These are phyloP conservation scores for Capra hircus DNA, from an alignment of 2,113 vertebrate genomes.

Conservation along the genomic window DNA sequence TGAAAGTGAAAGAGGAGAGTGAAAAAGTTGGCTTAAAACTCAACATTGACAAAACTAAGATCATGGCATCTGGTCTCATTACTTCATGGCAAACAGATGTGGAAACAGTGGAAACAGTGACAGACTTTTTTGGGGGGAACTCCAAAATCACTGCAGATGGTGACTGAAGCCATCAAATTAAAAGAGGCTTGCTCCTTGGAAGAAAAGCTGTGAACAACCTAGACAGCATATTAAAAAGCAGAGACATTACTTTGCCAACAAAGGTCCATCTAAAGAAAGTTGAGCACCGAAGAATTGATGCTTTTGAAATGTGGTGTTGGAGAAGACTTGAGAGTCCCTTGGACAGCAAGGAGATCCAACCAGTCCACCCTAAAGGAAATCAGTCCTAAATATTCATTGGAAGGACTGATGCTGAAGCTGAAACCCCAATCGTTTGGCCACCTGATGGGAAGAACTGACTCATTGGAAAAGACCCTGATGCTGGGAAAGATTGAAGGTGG, in stretches of 20 bases:
- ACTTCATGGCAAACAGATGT: neutral
- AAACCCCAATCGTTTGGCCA: neutral
- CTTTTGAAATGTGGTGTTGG: neutral
- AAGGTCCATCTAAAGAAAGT: neutral
- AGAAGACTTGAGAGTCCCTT: neutral
- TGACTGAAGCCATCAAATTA: neutral
- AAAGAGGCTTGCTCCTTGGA: neutral
- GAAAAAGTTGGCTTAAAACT: neutral
- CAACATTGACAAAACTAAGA: neutral
- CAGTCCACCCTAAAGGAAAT: neutral
- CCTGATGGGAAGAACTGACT: neutral
- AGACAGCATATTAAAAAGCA: neutral
- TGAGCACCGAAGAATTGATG: fast-evolving
- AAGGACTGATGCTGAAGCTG: neutral
- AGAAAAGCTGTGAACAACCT: neutral
- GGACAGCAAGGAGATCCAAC: neutral
- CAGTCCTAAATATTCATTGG: neutral
- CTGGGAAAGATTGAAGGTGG: neutral
- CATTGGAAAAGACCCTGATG: neutral
- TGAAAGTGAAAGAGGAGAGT: neutral
- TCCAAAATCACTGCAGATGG: neutral
- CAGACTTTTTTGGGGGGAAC: neutral
- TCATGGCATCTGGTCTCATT: neutral
- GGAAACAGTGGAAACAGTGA: neutral
- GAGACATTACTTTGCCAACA: neutral